A percentile compares a stretch with the other conserved stretches of the same genome.
Conservation (phyloP, 2,888 invertebrate species). For the Monoplex corrugatus region DNA sequence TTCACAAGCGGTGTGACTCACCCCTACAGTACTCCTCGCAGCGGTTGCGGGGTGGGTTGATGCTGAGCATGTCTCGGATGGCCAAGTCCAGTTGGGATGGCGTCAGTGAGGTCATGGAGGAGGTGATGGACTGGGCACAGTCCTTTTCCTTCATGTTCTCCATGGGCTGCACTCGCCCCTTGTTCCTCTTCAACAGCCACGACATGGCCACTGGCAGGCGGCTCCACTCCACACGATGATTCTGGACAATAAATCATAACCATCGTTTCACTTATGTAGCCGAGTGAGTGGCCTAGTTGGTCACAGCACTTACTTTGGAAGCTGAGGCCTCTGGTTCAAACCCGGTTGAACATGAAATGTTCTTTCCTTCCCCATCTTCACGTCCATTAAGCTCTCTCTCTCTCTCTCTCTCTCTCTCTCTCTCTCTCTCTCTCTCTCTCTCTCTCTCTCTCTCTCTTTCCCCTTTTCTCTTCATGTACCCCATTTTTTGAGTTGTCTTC, state of each 20-base stretch:
- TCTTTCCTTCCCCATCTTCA: too few relatives aligned
- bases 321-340: too few relatives aligned
- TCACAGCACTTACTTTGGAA: too few relatives aligned
- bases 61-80: slow-evolving; percentile 71
- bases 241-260: too few relatives aligned
- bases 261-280: too few relatives aligned
- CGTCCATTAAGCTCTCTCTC: too few relatives aligned
- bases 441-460: not conserved
- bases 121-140: slow-evolving; percentile 53
- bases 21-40: slow-evolving; percentile 69
- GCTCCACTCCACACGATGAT: not conserved
- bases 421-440: not conserved
- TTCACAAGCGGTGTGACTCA: too few relatives aligned
- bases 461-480: too few relatives aligned
- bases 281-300: too few relatives aligned
- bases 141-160: slow-evolving; percentile 42
- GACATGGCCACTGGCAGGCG: slow-evolving; percentile 41
- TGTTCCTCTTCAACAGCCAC: slow-evolving; percentile 48
- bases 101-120: slow-evolving; percentile 67
- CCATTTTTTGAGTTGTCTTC: too few relatives aligned
- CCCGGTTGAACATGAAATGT: too few relatives aligned
- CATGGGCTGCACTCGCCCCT: slow-evolving; percentile 46
- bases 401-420: slow-evolving; percentile 19
- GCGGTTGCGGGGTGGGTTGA: slow-evolving; percentile 63
- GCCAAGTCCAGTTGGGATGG: slow-evolving; percentile 71